Evolutionary conservation across 1,140 invertebrate genomes (phyloP).

Genomic region (Orchestia grillus): DNA sequence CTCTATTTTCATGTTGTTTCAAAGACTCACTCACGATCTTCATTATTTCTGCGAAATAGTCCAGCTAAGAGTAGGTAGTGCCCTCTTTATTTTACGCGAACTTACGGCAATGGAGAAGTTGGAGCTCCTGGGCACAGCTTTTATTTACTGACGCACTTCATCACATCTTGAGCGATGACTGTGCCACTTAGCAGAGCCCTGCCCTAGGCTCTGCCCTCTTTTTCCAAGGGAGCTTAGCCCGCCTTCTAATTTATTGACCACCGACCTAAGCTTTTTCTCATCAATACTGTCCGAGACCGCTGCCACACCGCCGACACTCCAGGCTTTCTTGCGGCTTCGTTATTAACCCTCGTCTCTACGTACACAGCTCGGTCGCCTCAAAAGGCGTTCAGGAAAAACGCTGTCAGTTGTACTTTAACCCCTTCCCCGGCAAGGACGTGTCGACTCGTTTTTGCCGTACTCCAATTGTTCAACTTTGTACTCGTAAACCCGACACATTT

Average conservation of each 20-base stretch:
- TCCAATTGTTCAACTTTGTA: too few relatives aligned
- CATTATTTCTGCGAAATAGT: not conserved
- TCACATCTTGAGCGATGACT: constrained; percentile 35
- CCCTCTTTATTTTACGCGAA: not conserved
- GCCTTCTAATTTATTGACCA: constrained; percentile 35
- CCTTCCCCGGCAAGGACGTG: too few relatives aligned
- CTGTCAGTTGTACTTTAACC: not conserved
- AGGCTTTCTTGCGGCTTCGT: not conserved
- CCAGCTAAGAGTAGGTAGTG: not conserved
- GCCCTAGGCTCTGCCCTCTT: constrained; percentile 16
- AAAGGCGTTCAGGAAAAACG: not conserved
- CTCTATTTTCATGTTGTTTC: not conserved
- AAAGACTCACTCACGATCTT: not conserved
- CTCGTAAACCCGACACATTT: too few relatives aligned
- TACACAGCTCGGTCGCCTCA: not conserved
- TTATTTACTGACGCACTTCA: constrained; percentile 30
- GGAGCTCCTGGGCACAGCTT: not conserved
- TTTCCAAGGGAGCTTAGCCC: not conserved
- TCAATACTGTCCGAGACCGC: not conserved
- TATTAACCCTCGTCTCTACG: not conserved
- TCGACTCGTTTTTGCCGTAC: too few relatives aligned
- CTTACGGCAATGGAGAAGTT: not conserved
- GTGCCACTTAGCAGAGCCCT: constrained; percentile 22
- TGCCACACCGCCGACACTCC: not conserved
- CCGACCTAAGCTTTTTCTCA: not conserved